A percentile compares a stretch with the other conserved stretches of the same genome.
Conservation (phyloP, 2,888 invertebrate species). For the Tiliacea aurago region DNA sequence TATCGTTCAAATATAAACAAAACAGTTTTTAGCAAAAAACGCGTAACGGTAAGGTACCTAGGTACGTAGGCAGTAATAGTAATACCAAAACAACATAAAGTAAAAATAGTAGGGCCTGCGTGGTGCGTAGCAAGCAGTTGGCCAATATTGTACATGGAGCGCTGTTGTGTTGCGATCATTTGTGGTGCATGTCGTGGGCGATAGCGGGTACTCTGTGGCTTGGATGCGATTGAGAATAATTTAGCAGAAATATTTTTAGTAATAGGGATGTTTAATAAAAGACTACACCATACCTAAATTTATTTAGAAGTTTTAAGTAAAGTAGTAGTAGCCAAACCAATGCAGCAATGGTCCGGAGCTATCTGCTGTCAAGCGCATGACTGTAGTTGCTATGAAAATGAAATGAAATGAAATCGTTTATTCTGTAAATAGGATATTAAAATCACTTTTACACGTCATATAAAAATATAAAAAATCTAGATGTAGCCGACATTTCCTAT, state of each 20-base stretch:
- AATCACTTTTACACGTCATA: no score
- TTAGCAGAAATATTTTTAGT: not conserved
- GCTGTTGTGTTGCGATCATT: slow-evolving; percentile 40
- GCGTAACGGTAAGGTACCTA: no score
- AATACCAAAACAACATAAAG: slow-evolving; percentile 41
- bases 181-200: slow-evolving; percentile 8
- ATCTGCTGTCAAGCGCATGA: no score
- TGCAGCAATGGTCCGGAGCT: no score
- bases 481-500: no score
- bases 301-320: no score
- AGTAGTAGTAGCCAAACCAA: no score
- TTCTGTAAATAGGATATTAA: no score
- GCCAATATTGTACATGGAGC: slow-evolving; percentile 63
- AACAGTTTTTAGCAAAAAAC: slow-evolving; percentile 48
- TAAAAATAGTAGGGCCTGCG: slow-evolving; percentile 55
- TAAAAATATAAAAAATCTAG: no score
- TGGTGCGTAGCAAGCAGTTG: slow-evolving; percentile 59
- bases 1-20: slow-evolving; percentile 39
- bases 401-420: no score
- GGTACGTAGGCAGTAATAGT: slow-evolving; percentile 25
- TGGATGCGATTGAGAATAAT: not conserved
- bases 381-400: no score
- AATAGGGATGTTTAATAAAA: not conserved
- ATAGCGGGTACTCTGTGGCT: slow-evolving; percentile 4
- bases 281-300: no score